Base-by-base conservation (phyloP, 2,888 invertebrate genomes). In the Hemicrepidius hirtus region DNA sequence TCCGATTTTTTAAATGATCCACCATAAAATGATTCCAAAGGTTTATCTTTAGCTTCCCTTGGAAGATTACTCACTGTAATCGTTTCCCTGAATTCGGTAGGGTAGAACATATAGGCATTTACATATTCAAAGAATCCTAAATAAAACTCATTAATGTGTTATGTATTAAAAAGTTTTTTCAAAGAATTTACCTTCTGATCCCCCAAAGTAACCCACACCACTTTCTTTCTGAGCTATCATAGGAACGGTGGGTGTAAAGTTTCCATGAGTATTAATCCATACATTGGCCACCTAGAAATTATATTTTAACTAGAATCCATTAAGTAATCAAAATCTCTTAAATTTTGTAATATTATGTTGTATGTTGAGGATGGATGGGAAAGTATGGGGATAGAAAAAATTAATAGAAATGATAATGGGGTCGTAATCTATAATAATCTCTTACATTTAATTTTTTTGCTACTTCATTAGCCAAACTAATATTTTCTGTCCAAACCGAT, bases 401-500 rank as follows among this genome's bases (percentile, higher is more conserved):
- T n/a, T n/a, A n/a, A n/a, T n/a, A n/a, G n/a, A n/a, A n/a, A n/a
- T n/a, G n/a, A n/a, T n/a, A n/a, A n/a, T n/a, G n/a, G n/a, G n/a
- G n/a, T n/a, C n/a, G n/a, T n/a, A n/a, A n/a, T n/a, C n/a, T n/a
- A n/a, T n/a, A n/a, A n/a, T n/a, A n/a, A n/a, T n/a, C n/a, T n/a
- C n/a, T 55, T 77, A 86, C 87, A 80, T 89, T 85, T 16, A 91
- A 78, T 78, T 86, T 85, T 50, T 85, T 80, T 0, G 88, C 86
- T 6, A 90, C 87, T 83, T 91, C 90, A 78, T 90, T 83, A 1
- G 88, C 87, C 20, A 90, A 80, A 37, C 88, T 85, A 44, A 88
- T 80, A 78, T 88, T 89, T 84, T 90, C 90, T 1, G 89, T 87
- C 89, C 90, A 91, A 24, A 91, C 85, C 71, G 89, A 89, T 2